These are phyloP conservation scores for Drosophila cardini DNA, from an alignment of 1,140 invertebrate species.

Conservation along the genomic window DNA sequence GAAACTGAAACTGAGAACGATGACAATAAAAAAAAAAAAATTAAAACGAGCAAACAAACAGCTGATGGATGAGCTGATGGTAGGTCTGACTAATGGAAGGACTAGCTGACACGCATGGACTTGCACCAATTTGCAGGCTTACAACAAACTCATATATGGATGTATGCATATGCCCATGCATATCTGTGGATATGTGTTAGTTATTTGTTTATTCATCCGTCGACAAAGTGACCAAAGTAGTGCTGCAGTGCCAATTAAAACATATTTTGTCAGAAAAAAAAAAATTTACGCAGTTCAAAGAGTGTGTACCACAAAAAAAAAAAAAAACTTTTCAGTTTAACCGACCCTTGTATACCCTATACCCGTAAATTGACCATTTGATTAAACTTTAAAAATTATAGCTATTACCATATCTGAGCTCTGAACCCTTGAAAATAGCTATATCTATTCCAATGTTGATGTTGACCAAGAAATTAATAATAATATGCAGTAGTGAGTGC, in stretches of 20 bases:
- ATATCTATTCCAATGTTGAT: too few relatives aligned
- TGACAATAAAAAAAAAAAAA: too few relatives aligned
- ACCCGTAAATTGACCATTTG: too few relatives aligned
- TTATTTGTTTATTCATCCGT: slow-evolving; percentile 31
- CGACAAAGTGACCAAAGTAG: slow-evolving; percentile 36
- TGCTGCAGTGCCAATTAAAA: slow-evolving; percentile 30
- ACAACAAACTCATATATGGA: background rate
- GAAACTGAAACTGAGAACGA: background rate
- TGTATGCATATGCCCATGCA: background rate
- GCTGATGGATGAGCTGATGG: background rate
- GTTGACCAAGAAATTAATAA: too few relatives aligned
- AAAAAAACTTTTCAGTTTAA: too few relatives aligned
- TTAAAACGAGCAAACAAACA: background rate
- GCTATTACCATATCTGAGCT: too few relatives aligned
- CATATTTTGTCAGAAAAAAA: slow-evolving; percentile 44
- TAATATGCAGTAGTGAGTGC: too few relatives aligned
- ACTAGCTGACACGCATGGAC: slow-evolving; percentile 55
- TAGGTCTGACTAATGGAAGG: background rate
- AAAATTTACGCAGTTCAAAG: background rate
- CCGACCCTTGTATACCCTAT: too few relatives aligned
- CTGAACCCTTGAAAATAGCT: too few relatives aligned
- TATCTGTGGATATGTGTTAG: slow-evolving; percentile 13
- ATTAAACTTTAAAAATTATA: too few relatives aligned
- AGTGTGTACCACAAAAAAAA: too few relatives aligned
- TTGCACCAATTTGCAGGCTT: slow-evolving; percentile 6